Percentiles rank a stretch among this genome's conserved stretches.
These are phyloP conservation scores for Tetramorium alpestre DNA, from an alignment of 1,140 invertebrate genomes.

Conservation along the genomic window DNA sequence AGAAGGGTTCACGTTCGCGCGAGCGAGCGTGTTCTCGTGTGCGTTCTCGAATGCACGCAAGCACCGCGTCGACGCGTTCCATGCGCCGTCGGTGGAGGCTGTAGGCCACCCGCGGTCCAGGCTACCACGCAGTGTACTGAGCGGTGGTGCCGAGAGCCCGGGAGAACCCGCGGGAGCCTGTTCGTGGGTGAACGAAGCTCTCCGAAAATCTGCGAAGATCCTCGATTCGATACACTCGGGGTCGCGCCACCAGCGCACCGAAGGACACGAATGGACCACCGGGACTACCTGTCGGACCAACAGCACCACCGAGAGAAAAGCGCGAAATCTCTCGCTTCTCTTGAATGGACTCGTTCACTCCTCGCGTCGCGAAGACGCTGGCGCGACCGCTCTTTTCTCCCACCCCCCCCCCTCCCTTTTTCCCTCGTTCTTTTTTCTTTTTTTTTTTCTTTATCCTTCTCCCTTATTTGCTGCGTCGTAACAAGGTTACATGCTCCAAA, in stretches of 20 bases:
- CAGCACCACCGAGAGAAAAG: background rate
- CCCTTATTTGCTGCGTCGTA: background rate
- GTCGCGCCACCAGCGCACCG: constrained; percentile 67
- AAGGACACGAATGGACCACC: constrained; percentile 60
- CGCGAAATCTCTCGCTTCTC: constrained; percentile 12
- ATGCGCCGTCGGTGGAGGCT: constrained; percentile 55
- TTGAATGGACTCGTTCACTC: constrained; percentile 15
- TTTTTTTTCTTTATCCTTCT: background rate
- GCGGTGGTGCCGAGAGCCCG: constrained; percentile 67
- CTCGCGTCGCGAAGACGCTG: background rate
- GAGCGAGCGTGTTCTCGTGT: constrained; percentile 31
- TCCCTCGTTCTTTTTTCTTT: background rate
- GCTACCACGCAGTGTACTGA: constrained; percentile 73
- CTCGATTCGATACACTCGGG: constrained; percentile 79
- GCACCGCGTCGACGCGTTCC: constrained; percentile 56
- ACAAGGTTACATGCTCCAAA: constrained; percentile 19
- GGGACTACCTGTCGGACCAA: constrained; percentile 54
- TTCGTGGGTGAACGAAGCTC: constrained; percentile 75
- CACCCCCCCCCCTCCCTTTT: background rate
- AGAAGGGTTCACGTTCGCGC: background rate
- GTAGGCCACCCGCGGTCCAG: constrained; percentile 71
- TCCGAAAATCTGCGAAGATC: constrained; percentile 83
- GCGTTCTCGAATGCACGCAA: constrained; percentile 59
- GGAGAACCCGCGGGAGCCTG: constrained; percentile 70
- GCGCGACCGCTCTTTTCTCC: background rate